Percentiles rank a stretch among this genome's conserved stretches.
These are phyloP conservation scores for Amazona guildingii DNA, from an alignment of 2,113 vertebrate genomes.

Conservation along the genomic window DNA sequence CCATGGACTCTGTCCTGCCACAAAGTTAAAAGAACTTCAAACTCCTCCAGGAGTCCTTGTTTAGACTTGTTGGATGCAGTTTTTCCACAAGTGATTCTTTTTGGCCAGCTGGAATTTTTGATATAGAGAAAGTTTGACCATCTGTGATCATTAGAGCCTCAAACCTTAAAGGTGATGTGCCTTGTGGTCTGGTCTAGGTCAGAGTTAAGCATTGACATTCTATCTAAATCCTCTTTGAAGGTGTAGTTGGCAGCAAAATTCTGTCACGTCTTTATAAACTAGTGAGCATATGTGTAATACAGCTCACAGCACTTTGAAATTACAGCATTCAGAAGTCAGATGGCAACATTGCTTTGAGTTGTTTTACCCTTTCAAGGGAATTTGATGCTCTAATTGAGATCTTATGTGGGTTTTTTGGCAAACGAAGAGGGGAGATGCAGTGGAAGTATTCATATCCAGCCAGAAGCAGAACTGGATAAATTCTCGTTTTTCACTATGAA, in stretches of 20 bases:
- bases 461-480: neutral
- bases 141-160: neutral
- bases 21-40: neutral
- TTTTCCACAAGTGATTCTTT: neutral
- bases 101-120: neutral
- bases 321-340: neutral
- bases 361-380: neutral
- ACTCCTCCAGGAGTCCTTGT: neutral
- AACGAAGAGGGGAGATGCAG: neutral
- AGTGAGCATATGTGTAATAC: neutral
- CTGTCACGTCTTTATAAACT: neutral
- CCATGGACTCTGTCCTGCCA: neutral
- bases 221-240: neutral
- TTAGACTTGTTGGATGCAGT: neutral
- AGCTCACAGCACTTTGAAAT: neutral
- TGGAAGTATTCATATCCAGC: neutral
- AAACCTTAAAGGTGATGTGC: neutral
- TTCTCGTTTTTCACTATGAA: neutral
- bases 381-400: neutral
- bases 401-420: fast-evolving
- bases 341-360: neutral
- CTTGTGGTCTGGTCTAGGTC: neutral
- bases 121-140: neutral
- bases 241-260: neutral
- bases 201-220: neutral